These are phyloP conservation scores for Saimiri boliviensis DNA, from an alignment of 2,113 vertebrate genomes.

Conservation along the genomic window DNA sequence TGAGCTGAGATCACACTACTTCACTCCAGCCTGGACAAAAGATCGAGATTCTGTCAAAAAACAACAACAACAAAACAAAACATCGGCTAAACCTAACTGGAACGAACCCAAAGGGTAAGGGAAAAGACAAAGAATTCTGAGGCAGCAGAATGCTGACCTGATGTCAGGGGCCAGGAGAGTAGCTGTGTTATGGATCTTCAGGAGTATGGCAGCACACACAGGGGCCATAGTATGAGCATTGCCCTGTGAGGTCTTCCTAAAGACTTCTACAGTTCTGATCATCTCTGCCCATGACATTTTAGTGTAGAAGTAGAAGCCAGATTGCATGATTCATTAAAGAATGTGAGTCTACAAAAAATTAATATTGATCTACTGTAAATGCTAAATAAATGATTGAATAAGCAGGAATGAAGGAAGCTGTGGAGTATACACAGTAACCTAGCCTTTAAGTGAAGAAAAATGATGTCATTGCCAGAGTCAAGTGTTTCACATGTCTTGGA, in stretches of 20 bases:
- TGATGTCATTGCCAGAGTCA: not conserved
- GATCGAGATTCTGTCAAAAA: no score
- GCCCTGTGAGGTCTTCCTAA: not conserved
- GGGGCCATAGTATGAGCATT: not conserved
- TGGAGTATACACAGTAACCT: not conserved
- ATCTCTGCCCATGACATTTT: not conserved
- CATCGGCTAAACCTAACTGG: not conserved
- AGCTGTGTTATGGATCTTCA: no score
- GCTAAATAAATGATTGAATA: not conserved
- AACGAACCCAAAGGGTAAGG: not conserved
- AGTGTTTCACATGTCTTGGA: not conserved
- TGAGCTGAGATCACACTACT: no score
- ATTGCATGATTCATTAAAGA: not conserved
- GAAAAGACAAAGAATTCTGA: not conserved
- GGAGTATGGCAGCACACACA: rapidly evolving
- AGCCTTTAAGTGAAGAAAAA: not conserved
- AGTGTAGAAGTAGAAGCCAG: not conserved
- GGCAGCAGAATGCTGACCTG: not conserved
- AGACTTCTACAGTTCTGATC: not conserved
- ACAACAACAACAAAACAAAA: no score
- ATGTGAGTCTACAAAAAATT: not conserved
- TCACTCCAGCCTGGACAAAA: no score
- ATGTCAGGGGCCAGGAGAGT: not conserved
- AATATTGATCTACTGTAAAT: not conserved
- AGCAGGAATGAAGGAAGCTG: not conserved